These are phyloP conservation scores for Hetaerina titia DNA, from an alignment of 2,888 invertebrate genomes.

Conservation along the genomic window DNA sequence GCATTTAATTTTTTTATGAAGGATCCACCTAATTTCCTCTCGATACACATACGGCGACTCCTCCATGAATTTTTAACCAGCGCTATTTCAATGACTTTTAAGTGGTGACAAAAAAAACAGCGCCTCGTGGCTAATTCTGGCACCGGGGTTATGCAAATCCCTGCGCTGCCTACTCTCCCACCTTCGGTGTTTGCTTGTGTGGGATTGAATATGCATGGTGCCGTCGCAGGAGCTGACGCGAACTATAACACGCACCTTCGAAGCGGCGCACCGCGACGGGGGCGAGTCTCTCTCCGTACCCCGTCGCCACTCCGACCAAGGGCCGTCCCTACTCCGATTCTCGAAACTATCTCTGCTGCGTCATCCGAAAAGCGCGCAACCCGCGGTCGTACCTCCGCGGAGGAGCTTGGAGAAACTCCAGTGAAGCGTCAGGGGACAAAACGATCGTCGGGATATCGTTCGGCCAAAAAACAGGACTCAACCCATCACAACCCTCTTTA, in stretches of 20 bases:
- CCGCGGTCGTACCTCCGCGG: not conserved
- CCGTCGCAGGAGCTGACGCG: not conserved
- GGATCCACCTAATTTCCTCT: not conserved
- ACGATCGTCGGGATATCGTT: too few relatives aligned
- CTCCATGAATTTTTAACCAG: not conserved
- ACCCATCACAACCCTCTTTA: too few relatives aligned
- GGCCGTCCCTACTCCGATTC: not conserved
- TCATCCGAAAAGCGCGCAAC: not conserved
- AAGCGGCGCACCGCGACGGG: not conserved
- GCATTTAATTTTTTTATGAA: not conserved
- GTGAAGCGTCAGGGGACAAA: not conserved
- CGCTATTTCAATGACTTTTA: not conserved
- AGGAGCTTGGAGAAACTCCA: not conserved
- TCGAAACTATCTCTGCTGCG: not conserved
- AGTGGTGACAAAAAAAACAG: not conserved
- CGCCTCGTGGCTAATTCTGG: not conserved
- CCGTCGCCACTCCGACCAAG: not conserved
- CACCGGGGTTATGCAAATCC: not conserved
- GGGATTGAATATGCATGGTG: slow-evolving; percentile 2
- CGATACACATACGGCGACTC: not conserved
- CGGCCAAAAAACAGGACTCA: too few relatives aligned
- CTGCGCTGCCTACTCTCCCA: not conserved
- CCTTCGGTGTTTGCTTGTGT: not conserved
- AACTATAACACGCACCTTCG: not conserved
- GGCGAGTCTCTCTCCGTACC: too few relatives aligned